Base-by-base conservation (phyloP, 2,888 invertebrate genomes). In the Drosophila limbata region DNA sequence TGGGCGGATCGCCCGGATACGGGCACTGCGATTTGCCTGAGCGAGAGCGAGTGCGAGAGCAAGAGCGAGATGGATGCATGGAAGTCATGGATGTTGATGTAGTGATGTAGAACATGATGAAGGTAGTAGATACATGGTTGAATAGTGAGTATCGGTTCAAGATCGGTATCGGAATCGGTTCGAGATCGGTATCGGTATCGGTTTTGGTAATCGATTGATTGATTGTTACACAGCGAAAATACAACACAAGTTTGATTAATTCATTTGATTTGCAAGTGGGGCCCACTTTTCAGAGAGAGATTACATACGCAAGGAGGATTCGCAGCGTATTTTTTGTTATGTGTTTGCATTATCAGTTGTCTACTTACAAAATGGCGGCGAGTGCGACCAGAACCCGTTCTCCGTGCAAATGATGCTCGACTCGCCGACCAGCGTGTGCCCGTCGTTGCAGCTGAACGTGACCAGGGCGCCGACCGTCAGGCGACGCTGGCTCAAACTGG, bases 341-440 rank as follows among this genome's bases (percentile, higher is more conserved):
- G 59, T 68, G 63, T 67, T 60, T 64, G 39, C 40, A 28, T 64
- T 61, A 65, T 65, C 79, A 69, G 77, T 69, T 81, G 73, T 86
- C 81, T 90, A 92, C 93, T 92, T 92, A 94, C 97, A 97, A 91
- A 96, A 95, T 51, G 97, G 97, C 11, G 96, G 95, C 21, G 96
- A 95, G 91, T 97, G 96, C 2, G 97, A 97, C 97, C 97, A 97
- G 90, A 95, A 96, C 50, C 97, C 97, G 70, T 95, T 96, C 91
- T 97, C 97, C 6, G 96, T 97, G 93, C 97, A 97, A 48, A 97
- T 96, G 80, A 96, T 95, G 72, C 96, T 96, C 0, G 95, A 95
- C 91, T 97, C 96, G 4, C 97, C 97, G 31, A 92, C 92, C 76
- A 93, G 88, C 69, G 92, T 88, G 91, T 95, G 95, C 21, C 95